Percentiles rank a stretch among this genome's conserved stretches.
phyloP scores from a whole-genome alignment of 2,113 vertebrate species.

The Esox niger region DNA sequence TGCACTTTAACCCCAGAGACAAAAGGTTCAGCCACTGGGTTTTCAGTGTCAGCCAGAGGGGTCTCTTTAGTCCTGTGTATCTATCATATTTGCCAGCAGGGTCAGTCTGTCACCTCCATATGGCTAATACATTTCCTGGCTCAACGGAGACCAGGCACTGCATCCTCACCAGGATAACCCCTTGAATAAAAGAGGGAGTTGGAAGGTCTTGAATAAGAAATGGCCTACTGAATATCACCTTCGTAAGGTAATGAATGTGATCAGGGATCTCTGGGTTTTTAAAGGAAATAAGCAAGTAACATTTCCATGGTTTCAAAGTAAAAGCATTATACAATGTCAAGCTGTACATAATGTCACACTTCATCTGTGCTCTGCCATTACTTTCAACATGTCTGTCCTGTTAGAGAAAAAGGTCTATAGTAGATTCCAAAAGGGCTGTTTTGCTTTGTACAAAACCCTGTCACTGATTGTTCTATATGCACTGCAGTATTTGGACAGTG shows the following conservation, averaged over 20 bases:
- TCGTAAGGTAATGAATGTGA: constrained; percentile 17
- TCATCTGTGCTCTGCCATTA: too few species aligned
- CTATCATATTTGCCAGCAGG: constrained; percentile 62
- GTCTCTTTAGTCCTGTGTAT: constrained; percentile 54
- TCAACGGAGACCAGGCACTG: constrained; percentile 49
- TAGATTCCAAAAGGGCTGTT: too few species aligned
- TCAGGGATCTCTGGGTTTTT: background rate
- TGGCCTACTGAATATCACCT: constrained; percentile 22
- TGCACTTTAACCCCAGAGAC: constrained; percentile 24
- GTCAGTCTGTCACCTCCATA: constrained; percentile 62
- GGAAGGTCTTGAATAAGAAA: constrained; percentile 27
- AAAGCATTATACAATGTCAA: background rate
- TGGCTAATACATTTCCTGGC: constrained; percentile 40
- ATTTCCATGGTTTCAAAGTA: background rate
- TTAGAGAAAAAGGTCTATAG: too few species aligned
- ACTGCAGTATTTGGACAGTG: too few species aligned
- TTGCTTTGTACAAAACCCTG: too few species aligned
- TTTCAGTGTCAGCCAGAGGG: constrained; percentile 55
- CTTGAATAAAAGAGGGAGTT: constrained; percentile 29
- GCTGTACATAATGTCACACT: background rate
- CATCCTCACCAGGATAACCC: constrained; percentile 37
- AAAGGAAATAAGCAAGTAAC: background rate
- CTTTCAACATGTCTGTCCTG: too few species aligned
- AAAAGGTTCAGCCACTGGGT: constrained; percentile 39
- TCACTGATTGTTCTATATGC: too few species aligned